Conservation (phyloP, 1,140 invertebrate species). For the Diachasma alloeum region DNA sequence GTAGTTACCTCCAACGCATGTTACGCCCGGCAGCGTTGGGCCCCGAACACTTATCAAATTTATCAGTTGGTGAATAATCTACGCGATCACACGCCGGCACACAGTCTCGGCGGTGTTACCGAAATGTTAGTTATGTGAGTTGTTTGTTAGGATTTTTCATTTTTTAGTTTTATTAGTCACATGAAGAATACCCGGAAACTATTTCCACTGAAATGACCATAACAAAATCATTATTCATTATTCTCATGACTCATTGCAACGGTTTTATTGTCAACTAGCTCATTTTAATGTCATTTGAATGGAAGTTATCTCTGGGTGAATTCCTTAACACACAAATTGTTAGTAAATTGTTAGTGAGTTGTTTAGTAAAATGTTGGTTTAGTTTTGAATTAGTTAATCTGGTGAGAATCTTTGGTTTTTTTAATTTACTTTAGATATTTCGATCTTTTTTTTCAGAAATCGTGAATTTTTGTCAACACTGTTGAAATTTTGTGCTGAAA, state of each 20-base stretch:
- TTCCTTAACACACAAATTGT: background rate
- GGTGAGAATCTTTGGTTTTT: too few species aligned
- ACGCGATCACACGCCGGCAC: background rate
- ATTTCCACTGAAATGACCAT: background rate
- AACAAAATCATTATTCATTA: background rate
- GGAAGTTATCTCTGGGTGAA: background rate
- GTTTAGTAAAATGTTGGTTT: background rate
- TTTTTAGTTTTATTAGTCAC: background rate
- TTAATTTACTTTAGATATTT: too few species aligned
- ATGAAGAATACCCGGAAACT: background rate
- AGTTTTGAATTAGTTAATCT: too few species aligned
- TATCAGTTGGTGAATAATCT: background rate
- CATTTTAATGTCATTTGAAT: background rate
- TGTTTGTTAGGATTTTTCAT: too few species aligned
- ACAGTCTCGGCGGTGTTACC: background rate
- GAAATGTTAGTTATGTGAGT: background rate
- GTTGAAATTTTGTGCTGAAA: too few species aligned
- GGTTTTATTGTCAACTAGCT: background rate
- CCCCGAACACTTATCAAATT: background rate
- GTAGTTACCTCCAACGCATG: background rate
- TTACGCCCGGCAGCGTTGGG: background rate
- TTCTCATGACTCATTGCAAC: background rate
- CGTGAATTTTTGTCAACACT: too few species aligned
- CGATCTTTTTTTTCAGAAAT: too few species aligned
- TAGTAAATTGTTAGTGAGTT: background rate